A percentile compares a stretch with the other conserved stretches of the same genome.
These are phyloP conservation scores for Melanostoma scalare DNA, from an alignment of 2,888 invertebrate species.

Conservation along the genomic window DNA sequence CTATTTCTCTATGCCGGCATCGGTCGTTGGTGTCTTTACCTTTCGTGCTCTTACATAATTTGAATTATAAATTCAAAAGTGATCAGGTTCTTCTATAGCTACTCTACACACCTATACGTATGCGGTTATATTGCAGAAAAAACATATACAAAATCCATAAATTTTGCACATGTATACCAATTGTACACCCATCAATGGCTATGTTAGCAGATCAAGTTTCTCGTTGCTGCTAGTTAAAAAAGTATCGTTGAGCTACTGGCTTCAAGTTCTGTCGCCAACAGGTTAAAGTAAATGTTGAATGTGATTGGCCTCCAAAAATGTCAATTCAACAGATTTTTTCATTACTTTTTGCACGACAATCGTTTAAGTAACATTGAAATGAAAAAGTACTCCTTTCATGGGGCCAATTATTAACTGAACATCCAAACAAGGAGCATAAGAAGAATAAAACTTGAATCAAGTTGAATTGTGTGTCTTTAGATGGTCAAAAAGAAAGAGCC, in stretches of 20 bases:
- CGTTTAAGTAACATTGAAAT: slow-evolving; percentile 24
- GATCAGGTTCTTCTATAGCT: slow-evolving; percentile 48
- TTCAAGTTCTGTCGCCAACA: slow-evolving; percentile 25
- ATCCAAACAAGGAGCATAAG: no score
- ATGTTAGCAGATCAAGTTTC: slow-evolving; percentile 48
- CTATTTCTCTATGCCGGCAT: background rate
- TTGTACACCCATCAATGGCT: slow-evolving; percentile 26
- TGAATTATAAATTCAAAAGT: slow-evolving; percentile 40
- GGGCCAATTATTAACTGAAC: background rate
- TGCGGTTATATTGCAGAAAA: slow-evolving; percentile 27
- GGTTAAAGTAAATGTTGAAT: background rate
- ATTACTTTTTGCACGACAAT: slow-evolving; percentile 2
- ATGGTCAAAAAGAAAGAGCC: no score
- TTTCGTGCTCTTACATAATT: slow-evolving; percentile 38
- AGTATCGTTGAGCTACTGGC: slow-evolving; percentile 8
- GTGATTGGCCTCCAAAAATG: slow-evolving; percentile 58
- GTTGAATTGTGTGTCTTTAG: no score
- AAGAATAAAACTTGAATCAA: no score
- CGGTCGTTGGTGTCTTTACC: background rate
- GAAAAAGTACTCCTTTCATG: slow-evolving; percentile 37
- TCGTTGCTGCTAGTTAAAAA: slow-evolving; percentile 7
- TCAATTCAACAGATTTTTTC: slow-evolving; percentile 20
- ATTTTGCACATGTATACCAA: slow-evolving; percentile 41
- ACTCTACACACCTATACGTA: background rate
- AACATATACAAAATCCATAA: slow-evolving; percentile 11